Evolutionary conservation across 2,888 invertebrate genomes (phyloP).

Genomic region (Melipona beecheii): DNA sequence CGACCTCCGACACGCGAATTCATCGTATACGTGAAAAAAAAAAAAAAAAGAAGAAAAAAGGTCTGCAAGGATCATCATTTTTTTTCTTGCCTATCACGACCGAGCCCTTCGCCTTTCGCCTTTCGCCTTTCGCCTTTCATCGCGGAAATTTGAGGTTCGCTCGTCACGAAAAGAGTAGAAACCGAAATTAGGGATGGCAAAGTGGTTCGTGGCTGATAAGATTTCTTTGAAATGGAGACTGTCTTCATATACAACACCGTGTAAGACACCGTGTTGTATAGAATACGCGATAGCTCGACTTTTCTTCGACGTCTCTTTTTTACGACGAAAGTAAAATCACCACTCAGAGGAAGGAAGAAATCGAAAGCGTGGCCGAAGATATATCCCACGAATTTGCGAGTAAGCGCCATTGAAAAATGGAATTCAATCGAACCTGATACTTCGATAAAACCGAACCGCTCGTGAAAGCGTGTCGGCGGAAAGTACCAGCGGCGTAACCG

Average conservation of each 20-base stretch:
- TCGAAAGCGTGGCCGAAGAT: background rate
- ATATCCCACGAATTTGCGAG: background rate
- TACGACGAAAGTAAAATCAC: background rate
- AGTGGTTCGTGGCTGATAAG: background rate
- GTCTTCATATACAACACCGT: background rate
- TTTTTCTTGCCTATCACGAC: background rate
- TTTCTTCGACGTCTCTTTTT: background rate
- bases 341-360: background rate
- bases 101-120: background rate
- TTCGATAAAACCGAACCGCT: conserved; percentile 57
- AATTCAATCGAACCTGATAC: conserved; percentile 6
- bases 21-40: background rate
- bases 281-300: background rate
- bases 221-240: background rate
- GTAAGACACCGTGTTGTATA: background rate
- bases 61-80: background rate
- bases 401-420: background rate
- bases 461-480: conserved; percentile 65
- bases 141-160: background rate
- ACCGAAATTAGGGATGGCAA: background rate
- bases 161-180: background rate
- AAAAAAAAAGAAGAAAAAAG: background rate
- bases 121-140: background rate
- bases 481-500: conserved; percentile 36
- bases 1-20: conserved; percentile 56